phyloP scores from a whole-genome alignment of 1,140 invertebrate genomes.

The Vanessa tameamea region DNA sequence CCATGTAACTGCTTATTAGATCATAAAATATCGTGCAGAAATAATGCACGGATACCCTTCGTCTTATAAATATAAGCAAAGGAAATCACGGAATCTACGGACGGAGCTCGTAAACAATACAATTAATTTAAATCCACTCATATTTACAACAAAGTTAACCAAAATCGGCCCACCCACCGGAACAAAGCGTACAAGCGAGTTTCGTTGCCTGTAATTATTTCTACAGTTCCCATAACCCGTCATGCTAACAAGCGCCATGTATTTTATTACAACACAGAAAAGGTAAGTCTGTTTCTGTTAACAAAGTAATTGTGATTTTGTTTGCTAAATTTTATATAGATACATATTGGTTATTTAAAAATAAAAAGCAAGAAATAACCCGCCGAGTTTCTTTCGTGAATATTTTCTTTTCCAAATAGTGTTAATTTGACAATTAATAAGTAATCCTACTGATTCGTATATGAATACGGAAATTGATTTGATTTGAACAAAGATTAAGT shows the following conservation, averaged over 20 bases:
- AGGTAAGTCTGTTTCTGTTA: slow-evolving; percentile 41
- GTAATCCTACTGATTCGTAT: no score
- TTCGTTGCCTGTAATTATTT: slow-evolving; percentile 50
- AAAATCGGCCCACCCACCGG: slow-evolving; percentile 13
- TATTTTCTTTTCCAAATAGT: no score
- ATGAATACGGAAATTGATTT: no score
- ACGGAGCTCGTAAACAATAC: neutral
- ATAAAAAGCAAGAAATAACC: no score
- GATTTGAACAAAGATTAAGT: no score
- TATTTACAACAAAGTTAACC: slow-evolving; percentile 8
- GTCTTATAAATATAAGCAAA: neutral
- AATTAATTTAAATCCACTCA: slow-evolving; percentile 1
- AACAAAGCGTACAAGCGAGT: slow-evolving; percentile 2
- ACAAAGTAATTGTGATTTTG: neutral
- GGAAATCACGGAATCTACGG: neutral
- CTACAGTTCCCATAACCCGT: slow-evolving; percentile 49
- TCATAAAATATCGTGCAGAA: no score
- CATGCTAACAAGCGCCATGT: slow-evolving; percentile 55
- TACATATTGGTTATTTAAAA: neutral
- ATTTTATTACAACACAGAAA: slow-evolving; percentile 60
- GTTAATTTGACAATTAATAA: no score
- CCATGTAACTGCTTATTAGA: no score
- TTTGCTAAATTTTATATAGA: neutral
- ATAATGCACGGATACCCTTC: neutral
- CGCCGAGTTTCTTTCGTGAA: no score